Conservation (phyloP, 2,113 vertebrate species). For the Cynopterus brachyotis region DNA sequence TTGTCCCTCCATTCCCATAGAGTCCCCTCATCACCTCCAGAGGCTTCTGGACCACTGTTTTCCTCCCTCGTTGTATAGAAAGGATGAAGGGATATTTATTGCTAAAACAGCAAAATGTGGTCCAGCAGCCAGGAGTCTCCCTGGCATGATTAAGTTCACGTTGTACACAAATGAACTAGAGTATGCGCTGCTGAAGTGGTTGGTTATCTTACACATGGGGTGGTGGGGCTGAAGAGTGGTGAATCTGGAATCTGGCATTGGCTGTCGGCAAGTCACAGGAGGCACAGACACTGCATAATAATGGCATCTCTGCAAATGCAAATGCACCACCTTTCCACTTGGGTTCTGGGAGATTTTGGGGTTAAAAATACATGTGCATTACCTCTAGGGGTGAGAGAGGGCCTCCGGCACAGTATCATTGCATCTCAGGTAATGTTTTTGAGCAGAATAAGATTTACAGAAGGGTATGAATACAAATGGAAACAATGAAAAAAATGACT, state of each 20-base stretch:
- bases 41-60: not conserved
- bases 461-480: not conserved
- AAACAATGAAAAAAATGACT: not conserved
- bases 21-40: not conserved
- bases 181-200: not conserved
- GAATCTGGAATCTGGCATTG: not conserved
- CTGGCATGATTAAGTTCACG: not conserved
- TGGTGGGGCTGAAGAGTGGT: not conserved
- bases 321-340: not conserved
- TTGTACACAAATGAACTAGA: not conserved
- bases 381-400: not conserved
- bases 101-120: not conserved
- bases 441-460: not conserved
- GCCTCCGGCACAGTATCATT: not conserved
- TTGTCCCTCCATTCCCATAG: not conserved
- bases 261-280: not conserved
- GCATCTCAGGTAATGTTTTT: not conserved
- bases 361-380: not conserved
- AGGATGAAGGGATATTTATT: not conserved
- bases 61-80: not conserved
- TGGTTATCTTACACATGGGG: not conserved
- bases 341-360: not conserved
- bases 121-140: not conserved
- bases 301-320: not conserved
- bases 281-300: not conserved